Base-by-base conservation (phyloP, 2,797 vertebrate species). In the Eutrigla gurnardus region DNA sequence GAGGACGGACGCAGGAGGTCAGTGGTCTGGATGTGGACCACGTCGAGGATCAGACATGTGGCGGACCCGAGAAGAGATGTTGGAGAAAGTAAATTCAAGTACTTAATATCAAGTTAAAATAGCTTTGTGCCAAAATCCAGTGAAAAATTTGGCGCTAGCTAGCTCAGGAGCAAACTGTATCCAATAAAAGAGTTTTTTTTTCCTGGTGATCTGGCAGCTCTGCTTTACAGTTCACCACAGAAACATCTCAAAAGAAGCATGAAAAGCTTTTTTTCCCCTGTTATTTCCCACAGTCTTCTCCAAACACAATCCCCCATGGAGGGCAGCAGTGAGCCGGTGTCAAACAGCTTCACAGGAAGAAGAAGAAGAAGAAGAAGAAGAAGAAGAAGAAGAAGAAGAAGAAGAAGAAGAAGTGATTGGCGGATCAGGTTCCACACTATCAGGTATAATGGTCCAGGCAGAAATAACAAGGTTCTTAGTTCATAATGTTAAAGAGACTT, bases 11-110 rank as follows among this genome's bases (percentile, higher is more conserved):
- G 65, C 63, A 76, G 85, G 82, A 85, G 89, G 89, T 88, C 87
- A 78, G 81, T 45, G 80, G 86, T 86, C 81, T 85, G 78, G 77
- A 72, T 59, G 73, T 64, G 64, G 83, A 78, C 85, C 84, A 72
- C 65, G 17, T 64, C 67, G 84, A 85, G 76, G 81, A 72, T 55
- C 69, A 32, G 84, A 47, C 93, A 94, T 93, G 91, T 93, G 93
- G 90, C 77, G 75, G 82, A 73, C 58, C 32, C n/a, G 15, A 66
- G 73, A 78, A 71, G 10, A 32, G 52, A 54, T 35, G 42, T 11
- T 45, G 57, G 42, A 57, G 49, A 42, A 40, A 25, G 25, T 25
- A 69, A 43, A 70, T 58, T 75, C n/a, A 50, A 59, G 37, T 40
- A 42, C 63, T 72, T 37, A 55, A 43, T 32, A 47, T 75, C 58